Evolutionary conservation across 2,113 vertebrate species (phyloP), one percentile per base, ranked within the genome.

Genomic region (Sterrhoptilus dennistouni): DNA sequence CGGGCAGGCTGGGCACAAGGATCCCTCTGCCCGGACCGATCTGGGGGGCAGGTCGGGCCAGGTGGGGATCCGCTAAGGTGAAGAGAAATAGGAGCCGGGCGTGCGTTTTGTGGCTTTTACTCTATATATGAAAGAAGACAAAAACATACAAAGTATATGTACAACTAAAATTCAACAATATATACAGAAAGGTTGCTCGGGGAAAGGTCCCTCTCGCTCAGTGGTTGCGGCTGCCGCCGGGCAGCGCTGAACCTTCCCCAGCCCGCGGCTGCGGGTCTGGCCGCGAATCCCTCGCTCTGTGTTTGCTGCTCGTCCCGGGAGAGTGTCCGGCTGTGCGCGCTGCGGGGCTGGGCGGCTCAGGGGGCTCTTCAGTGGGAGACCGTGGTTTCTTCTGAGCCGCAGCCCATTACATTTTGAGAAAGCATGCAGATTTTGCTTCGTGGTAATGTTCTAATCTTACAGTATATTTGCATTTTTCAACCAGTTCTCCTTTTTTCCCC

Each of bases 131-230:
- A 99, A 99, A 99, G 99, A 98, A 98, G 99, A 98, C 98, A 98
- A 99, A 98, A 98, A 98, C 99, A 99, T 99, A 99, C 99, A 99
- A 99, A 99, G 98, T 99, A 98, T 99, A 98, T 98, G 91, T 99
- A 99, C 99, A 99, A 98, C 99, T 99, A 98, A 99, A 99, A 99
- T 99, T 98, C 98, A 98, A 98, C 98, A 99, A 98, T 98, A 99
- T 99, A 99, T 99, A 99, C 99, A 99, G 98, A 99, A 98, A 98
- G 98, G 97, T 98, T 98, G 98, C 98, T 98, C 84, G 85, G 97
- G 97, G 94, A 96, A 97, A 97, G 74, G 97, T 97, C 97, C 97
- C 97, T 97, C 94, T 97, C 95, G 93, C 96, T 96, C 96, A 90
- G 92, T 65, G 93, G 92, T 83, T 25, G 90, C 66, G 40, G 8